Conservation (phyloP, 2,888 invertebrate species). For the Adineta ricciae region DNA sequence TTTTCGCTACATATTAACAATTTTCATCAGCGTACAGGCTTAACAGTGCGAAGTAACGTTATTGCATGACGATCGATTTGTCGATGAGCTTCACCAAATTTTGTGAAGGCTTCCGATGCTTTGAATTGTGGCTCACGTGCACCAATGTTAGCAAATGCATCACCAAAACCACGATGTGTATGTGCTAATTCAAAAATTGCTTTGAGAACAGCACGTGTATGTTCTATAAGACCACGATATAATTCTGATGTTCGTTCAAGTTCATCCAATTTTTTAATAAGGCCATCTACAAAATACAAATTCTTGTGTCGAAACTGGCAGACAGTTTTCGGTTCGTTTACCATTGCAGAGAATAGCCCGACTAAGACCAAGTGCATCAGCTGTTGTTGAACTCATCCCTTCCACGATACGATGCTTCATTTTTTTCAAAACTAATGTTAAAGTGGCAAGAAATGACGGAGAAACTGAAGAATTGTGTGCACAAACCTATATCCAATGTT, state of each 20-base stretch:
- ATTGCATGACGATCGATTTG: conserved; percentile 80
- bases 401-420: conserved; percentile 91
- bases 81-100: conserved; percentile 85
- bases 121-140: conserved; percentile 86
- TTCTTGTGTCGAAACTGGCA: no score
- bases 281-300: conserved; percentile 59
- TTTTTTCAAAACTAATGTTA: conserved; percentile 69
- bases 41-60: conserved; percentile 74
- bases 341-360: conserved; percentile 87
- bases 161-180: conserved; percentile 80
- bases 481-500: conserved; percentile 68
- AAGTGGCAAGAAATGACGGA: conserved; percentile 30
- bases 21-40: conserved; percentile 61
- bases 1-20: background rate
- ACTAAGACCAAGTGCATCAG: conserved; percentile 84
- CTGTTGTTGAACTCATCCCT: conserved; percentile 72
- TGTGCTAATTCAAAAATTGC: conserved; percentile 80
- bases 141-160: conserved; percentile 83
- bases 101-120: conserved; percentile 84
- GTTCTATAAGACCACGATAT: conserved; percentile 79
- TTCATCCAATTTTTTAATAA: conserved; percentile 86
- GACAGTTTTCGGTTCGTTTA: conserved; percentile 34
- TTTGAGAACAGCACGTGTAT: conserved; percentile 68
- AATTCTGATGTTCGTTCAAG: conserved; percentile 82
- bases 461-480: background rate